Conservation (phyloP, 64 coral and sea anemone genomes). For the Pocillopora damicornis region DNA sequence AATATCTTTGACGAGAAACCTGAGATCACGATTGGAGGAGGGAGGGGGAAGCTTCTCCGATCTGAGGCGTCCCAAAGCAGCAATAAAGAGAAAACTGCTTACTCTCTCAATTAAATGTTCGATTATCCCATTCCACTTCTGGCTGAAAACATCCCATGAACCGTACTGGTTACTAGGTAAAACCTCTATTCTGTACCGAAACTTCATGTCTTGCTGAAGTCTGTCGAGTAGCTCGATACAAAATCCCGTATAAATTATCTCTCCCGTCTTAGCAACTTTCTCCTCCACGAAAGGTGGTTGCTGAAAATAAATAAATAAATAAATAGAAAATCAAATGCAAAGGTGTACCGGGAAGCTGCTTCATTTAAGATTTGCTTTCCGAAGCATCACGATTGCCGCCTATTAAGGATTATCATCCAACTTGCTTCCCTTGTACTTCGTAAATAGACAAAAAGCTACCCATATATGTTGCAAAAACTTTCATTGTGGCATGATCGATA, state of each 20-base stretch:
- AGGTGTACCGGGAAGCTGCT: too few relatives aligned
- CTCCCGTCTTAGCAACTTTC: slow-evolving; percentile 29
- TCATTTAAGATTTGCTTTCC: too few relatives aligned
- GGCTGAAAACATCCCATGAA: slow-evolving; percentile 35
- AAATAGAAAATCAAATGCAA: too few relatives aligned
- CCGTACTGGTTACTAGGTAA: slow-evolving; percentile 41
- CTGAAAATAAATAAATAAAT: neutral
- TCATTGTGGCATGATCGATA: too few relatives aligned
- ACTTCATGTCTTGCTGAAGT: slow-evolving; percentile 63
- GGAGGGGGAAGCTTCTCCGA: too few relatives aligned
- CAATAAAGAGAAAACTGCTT: neutral
- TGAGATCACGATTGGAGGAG: too few relatives aligned
- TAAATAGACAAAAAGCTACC: too few relatives aligned
- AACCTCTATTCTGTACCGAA: slow-evolving; percentile 56
- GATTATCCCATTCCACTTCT: slow-evolving; percentile 61
- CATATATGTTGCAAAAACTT: too few relatives aligned
- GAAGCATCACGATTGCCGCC: too few relatives aligned
- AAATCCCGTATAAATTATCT: slow-evolving; percentile 48
- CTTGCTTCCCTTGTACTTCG: too few relatives aligned
- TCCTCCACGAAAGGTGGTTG: slow-evolving; percentile 54
- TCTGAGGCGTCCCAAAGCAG: neutral
- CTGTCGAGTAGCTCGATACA: slow-evolving; percentile 62
- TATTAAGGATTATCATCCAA: too few relatives aligned
- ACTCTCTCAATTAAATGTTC: slow-evolving; percentile 55
- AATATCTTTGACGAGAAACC: too few relatives aligned